Conservation (phyloP, 35 echinoderm and acorn worm genomes). For the Nesometra sesokonis region DNA sequence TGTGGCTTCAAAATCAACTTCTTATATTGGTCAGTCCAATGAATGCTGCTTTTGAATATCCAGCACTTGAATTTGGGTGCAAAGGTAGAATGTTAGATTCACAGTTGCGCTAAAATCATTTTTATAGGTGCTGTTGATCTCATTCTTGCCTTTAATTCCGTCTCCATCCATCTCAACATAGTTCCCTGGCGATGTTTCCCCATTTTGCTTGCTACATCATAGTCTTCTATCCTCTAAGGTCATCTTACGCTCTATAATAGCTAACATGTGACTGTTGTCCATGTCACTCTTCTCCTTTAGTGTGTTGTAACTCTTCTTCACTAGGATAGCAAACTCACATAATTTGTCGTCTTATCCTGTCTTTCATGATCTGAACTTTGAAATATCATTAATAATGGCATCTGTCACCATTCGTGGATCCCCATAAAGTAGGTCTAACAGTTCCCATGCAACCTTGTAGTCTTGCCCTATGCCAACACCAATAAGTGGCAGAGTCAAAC, state of each 20-base stretch:
- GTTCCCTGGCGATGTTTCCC: too few relatives aligned
- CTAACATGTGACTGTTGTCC: conserved; percentile 39
- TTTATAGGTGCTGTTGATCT: too few relatives aligned
- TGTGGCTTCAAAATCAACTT: background rate
- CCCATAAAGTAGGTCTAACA: conserved; percentile 3
- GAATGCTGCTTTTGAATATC: background rate
- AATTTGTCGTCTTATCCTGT: background rate
- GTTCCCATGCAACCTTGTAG: conserved; percentile 20
- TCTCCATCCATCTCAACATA: too few relatives aligned
- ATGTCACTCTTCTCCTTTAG: background rate
- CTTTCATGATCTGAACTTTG: conserved; percentile 8
- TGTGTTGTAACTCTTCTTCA: conserved; percentile 1
- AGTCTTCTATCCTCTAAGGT: conserved; percentile 9
- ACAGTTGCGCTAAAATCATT: background rate
- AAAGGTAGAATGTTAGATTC: background rate
- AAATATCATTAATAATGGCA: conserved; percentile 4
- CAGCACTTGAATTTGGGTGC: background rate
- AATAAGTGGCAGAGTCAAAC: too few relatives aligned
- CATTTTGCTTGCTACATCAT: too few relatives aligned
- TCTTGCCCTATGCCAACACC: conserved; percentile 5
- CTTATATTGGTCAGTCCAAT: background rate
- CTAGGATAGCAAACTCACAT: conserved; percentile 7
- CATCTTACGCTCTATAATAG: conserved; percentile 35
- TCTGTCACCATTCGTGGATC: conserved; percentile 22
- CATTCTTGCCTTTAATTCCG: too few relatives aligned